Conservation (phyloP, 2,113 vertebrate species). For the Melanerpes formicivorus region DNA sequence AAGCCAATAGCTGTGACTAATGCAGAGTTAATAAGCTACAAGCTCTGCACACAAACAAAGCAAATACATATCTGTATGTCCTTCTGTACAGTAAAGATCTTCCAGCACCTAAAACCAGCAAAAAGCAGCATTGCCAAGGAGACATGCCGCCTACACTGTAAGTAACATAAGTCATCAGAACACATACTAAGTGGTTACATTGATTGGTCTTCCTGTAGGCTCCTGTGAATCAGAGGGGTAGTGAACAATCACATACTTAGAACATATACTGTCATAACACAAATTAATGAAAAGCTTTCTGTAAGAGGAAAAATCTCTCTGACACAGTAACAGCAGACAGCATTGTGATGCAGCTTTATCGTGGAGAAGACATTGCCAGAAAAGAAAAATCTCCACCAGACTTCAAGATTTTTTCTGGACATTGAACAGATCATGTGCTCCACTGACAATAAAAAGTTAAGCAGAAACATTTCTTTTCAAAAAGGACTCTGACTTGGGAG, state of each 20-base stretch:
- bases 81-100: not conserved
- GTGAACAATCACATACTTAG: not conserved
- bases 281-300: not conserved
- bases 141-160: rapidly evolving
- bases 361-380: not conserved
- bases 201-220: not conserved
- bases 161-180: not conserved
- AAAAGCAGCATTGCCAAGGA: not conserved
- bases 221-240: not conserved
- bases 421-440: not conserved
- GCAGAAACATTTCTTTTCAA: not conserved
- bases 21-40: not conserved
- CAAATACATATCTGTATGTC: not conserved
- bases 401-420: not conserved
- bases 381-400: not conserved
- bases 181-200: not conserved
- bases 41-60: not conserved
- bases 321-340: not conserved
- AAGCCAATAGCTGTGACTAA: not conserved
- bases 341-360: not conserved
- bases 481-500: not conserved
- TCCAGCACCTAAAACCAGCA: not conserved
- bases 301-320: not conserved
- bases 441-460: not conserved
- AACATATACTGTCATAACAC: not conserved